Evolutionary conservation across 2,888 invertebrate species (phyloP), one percentile per base, ranked within the genome.

Genomic region (Cremastinae sp.): DNA sequence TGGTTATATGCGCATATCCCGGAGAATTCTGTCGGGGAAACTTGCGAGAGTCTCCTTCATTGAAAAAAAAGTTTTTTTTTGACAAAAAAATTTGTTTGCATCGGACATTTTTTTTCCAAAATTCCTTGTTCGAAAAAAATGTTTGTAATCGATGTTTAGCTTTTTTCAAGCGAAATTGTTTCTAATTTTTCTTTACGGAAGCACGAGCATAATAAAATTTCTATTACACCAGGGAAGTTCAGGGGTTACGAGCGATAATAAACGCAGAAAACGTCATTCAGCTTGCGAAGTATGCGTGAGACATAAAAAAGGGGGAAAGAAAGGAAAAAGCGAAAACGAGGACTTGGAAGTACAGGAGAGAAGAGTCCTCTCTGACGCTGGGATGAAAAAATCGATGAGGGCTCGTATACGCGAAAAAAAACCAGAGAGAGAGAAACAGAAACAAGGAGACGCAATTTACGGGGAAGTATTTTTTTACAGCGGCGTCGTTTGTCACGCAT

Each of bases 391-490:
- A 69, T 69, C 69, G 41, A 69, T 69, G 16, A 5, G 41, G 59
- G 51, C 69, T 69, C 28, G n/a, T 22, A 12, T 12, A 49, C 58
- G 59, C 59, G 49, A 68, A 39, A 18, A 41, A 51, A 28, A 5
- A 28, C 28, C 28, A 28, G 28, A 28, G 28, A 28, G 28, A 28
- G 2, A 28, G 28, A 28, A 5, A 2, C 2, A 28, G 28, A 28
- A 28, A 28, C 28, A 5, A 28, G 28, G 28, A 28, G 28, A 56
- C 49, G 62, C 47, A 61, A 65, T 75, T 75, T 66, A 75, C 37
- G 70, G 61, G 61, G 65, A 65, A 66, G 39, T 28, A 28, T 28
- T 28, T 5, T 37, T 62, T 28, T 39, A 22, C 16, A 37, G 7
- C 49, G 45, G 41, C 55, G 37, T 61, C 62, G 35, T 16, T 14